Percentiles rank a stretch among this genome's conserved stretches.
These are phyloP conservation scores for Tineola bisselliella DNA, from an alignment of 2,888 invertebrate species.

Conservation along the genomic window DNA sequence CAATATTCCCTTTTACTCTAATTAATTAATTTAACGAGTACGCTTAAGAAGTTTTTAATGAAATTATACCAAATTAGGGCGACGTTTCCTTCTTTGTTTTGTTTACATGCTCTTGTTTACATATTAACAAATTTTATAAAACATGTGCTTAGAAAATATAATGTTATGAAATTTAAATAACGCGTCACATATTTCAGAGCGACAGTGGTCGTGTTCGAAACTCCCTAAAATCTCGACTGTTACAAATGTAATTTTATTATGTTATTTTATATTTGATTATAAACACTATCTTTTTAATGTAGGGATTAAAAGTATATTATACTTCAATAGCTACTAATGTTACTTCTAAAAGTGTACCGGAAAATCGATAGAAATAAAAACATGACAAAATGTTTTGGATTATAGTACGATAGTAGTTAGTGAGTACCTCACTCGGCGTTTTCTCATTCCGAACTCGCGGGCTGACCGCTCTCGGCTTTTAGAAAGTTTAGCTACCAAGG, in stretches of 20 bases:
- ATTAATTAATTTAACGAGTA: slow-evolving; percentile 9
- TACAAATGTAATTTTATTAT: no score
- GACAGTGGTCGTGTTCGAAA: no score
- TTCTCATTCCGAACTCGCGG: slow-evolving; percentile 12
- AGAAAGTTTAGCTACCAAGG: slow-evolving; percentile 36
- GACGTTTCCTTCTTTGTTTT: not conserved
- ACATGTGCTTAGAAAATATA: not conserved
- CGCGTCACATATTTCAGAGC: no score
- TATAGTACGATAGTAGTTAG: not conserved
- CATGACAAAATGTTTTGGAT: not conserved
- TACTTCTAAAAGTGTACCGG: no score
- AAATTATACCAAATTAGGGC: not conserved
- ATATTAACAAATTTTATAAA: not conserved
- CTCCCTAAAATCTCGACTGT: no score
- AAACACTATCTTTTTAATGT: no score
- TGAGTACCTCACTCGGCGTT: not conserved
- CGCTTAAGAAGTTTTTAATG: slow-evolving; percentile 5
- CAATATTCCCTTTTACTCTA: not conserved
- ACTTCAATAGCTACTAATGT: no score
- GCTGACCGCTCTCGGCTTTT: slow-evolving; percentile 25
- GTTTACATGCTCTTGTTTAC: no score
- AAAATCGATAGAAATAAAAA: slow-evolving; percentile 3
- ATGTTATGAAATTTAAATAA: no score
- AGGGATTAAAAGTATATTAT: no score
- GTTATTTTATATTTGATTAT: no score